Percentiles rank a stretch among this genome's conserved stretches.
Evolutionary conservation across 2,113 vertebrate species (phyloP).

Genomic region (Atlantisia rogersi): DNA sequence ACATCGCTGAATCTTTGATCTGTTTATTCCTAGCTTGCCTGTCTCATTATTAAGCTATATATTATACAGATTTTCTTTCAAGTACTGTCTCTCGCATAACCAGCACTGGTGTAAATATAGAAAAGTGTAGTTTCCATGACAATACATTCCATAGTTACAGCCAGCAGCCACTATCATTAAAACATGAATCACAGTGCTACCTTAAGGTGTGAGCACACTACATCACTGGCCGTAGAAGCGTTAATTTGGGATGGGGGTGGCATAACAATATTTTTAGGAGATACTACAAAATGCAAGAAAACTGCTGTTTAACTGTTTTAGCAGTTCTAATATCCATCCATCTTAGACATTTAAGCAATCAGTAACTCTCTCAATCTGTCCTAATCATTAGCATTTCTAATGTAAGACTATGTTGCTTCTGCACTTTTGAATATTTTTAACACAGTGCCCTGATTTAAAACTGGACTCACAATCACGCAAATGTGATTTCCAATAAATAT

Average conservation of each 20-base stretch:
- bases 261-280: constrained; percentile 67
- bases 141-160: constrained; percentile 76
- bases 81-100: constrained; percentile 58
- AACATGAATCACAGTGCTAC: constrained; percentile 75
- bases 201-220: constrained; percentile 64
- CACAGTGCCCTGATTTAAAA: not conserved
- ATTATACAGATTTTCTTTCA: constrained; percentile 59
- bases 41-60: constrained; percentile 56
- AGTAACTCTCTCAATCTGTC: not conserved
- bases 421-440: constrained; percentile 33
- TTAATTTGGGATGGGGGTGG: constrained; percentile 56
- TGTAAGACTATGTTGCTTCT: not conserved
- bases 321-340: constrained; percentile 32
- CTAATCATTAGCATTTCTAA: constrained; percentile 43
- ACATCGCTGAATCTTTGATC: constrained; percentile 35
- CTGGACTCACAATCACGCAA: not conserved
- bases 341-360: constrained; percentile 32
- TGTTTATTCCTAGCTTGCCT: constrained; percentile 46
- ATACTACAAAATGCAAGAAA: constrained; percentile 48
- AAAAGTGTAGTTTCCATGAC: constrained; percentile 77
- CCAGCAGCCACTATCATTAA: constrained; percentile 72
- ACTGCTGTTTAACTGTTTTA: constrained; percentile 18
- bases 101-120: constrained; percentile 68
- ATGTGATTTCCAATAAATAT: not conserved
- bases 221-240: constrained; percentile 51